Evolutionary conservation across 2,888 invertebrate genomes (phyloP).

Genomic region (Lacanobia oleracea): DNA sequence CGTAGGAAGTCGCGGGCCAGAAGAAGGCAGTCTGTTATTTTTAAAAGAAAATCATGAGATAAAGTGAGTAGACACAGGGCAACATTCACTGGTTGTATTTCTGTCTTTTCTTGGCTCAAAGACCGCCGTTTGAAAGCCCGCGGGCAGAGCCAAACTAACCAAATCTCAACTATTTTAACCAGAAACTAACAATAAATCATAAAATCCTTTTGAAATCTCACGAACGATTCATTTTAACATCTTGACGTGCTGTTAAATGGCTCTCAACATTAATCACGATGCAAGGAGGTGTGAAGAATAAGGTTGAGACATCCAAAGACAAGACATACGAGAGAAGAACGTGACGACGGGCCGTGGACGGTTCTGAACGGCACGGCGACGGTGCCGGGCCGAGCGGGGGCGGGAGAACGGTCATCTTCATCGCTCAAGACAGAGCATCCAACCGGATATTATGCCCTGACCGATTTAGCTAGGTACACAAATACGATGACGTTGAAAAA

Average conservation of each 20-base stretch:
- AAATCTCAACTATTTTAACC: constrained; percentile 33
- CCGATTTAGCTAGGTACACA: constrained; percentile 61
- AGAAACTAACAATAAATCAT: constrained; percentile 40
- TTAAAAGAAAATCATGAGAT: constrained; percentile 8
- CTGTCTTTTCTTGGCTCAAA: background rate
- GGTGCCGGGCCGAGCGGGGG: constrained; percentile 52
- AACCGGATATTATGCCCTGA: constrained; percentile 66
- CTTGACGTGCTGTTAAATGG: constrained; percentile 57
- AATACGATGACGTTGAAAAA: constrained; percentile 62
- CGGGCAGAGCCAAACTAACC: background rate
- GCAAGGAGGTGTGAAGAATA: constrained; percentile 65
- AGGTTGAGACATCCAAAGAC: constrained; percentile 58
- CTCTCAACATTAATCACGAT: constrained; percentile 63
- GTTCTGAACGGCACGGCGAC: constrained; percentile 67
- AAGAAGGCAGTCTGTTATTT: too few species aligned
- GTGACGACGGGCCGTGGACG: constrained; percentile 56
- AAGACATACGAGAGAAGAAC: constrained; percentile 67
- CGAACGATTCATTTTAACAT: constrained; percentile 48
- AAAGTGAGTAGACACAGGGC: background rate
- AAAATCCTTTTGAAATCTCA: constrained; percentile 35
- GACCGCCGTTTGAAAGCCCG: background rate
- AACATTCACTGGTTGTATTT: background rate
- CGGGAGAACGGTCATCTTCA: constrained; percentile 71
- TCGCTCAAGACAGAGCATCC: constrained; percentile 74
- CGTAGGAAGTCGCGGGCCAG: too few species aligned